These are phyloP conservation scores for Petroica traversi DNA, from an alignment of 2,113 vertebrate species.

Conservation along the genomic window DNA sequence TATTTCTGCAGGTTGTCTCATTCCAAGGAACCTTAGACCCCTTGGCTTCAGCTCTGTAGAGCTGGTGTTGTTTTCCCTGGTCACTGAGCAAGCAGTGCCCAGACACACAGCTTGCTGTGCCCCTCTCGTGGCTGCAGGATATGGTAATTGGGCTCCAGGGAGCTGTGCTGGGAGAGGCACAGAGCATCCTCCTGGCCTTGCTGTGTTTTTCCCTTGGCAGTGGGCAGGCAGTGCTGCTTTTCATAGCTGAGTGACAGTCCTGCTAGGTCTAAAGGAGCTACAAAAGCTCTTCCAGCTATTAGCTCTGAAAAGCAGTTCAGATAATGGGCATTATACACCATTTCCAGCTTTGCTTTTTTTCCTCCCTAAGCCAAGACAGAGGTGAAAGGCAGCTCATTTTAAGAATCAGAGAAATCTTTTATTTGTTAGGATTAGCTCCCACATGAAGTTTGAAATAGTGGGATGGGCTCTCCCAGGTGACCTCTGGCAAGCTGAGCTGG, in stretches of 20 bases:
- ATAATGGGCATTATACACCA: not conserved
- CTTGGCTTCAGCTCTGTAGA: not conserved
- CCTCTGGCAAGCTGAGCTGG: not conserved
- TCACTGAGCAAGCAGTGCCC: not conserved
- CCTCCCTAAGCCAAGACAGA: not conserved
- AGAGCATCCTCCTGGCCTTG: constrained; percentile 1
- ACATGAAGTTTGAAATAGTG: not conserved
- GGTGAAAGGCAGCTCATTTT: not conserved
- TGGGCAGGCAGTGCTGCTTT: not conserved
- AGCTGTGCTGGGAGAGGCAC: not conserved
- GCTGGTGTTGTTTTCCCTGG: not conserved
- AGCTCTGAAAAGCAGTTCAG: not conserved
- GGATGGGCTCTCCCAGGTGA: not conserved
- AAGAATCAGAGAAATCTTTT: not conserved
- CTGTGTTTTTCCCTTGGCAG: constrained; percentile 18
- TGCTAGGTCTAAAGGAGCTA: not conserved
- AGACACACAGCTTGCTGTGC: not conserved
- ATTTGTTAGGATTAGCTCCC: not conserved
- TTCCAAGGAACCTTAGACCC: not conserved
- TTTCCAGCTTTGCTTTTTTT: not conserved
- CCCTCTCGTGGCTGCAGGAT: not conserved
- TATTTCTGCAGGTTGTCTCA: not conserved
- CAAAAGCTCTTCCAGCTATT: not conserved
- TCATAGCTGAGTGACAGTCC: constrained; percentile 16
- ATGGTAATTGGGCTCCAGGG: constrained; percentile 50